phyloP scores from a whole-genome alignment of 2,797 vertebrate species.

The Mastacembelus armatus region DNA sequence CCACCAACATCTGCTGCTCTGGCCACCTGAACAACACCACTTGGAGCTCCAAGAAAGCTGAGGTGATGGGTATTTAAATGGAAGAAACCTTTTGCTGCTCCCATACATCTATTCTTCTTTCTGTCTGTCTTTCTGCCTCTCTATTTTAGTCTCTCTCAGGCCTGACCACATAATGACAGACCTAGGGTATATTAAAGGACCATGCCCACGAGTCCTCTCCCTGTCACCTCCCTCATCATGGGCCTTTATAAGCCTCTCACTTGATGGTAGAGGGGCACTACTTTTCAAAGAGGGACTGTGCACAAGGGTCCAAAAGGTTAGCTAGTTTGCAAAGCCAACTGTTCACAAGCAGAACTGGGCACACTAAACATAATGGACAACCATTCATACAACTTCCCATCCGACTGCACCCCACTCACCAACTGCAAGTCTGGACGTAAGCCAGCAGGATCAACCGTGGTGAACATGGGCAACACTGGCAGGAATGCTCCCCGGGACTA shows the following conservation, averaged over 20 bases:
- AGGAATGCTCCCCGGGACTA: conserved; percentile 83
- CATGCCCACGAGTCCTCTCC: conserved; percentile 65
- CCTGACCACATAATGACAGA: conserved; percentile 85
- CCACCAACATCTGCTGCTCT: not conserved
- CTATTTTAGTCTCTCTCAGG: conserved; percentile 68
- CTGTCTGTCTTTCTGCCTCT: conserved; percentile 40
- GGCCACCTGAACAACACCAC: conserved; percentile 4
- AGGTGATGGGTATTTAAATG: not conserved
- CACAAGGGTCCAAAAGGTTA: conserved; percentile 25
- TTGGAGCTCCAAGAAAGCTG: conserved; percentile 9
- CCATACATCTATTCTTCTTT: conserved; percentile 19
- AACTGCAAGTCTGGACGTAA: conserved; percentile 81
- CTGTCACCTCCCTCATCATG: conserved; percentile 69
- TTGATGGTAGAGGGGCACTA: conserved; percentile 31
- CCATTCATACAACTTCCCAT: conserved; percentile 86
- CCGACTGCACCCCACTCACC: conserved; percentile 86
- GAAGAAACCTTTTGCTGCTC: conserved; percentile 5
- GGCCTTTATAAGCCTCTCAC: conserved; percentile 78
- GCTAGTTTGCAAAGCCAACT: conserved; percentile 4
- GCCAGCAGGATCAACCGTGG: conserved; percentile 77
- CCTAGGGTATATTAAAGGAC: conserved; percentile 67
- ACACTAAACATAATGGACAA: conserved; percentile 79
- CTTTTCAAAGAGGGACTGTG: conserved; percentile 39
- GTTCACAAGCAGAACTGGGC: not conserved
- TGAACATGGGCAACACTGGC: conserved; percentile 79